Percentiles rank a stretch among this genome's conserved stretches.
Conservation (phyloP, 2,888 invertebrate species). For the Leptothorax acervorum region DNA sequence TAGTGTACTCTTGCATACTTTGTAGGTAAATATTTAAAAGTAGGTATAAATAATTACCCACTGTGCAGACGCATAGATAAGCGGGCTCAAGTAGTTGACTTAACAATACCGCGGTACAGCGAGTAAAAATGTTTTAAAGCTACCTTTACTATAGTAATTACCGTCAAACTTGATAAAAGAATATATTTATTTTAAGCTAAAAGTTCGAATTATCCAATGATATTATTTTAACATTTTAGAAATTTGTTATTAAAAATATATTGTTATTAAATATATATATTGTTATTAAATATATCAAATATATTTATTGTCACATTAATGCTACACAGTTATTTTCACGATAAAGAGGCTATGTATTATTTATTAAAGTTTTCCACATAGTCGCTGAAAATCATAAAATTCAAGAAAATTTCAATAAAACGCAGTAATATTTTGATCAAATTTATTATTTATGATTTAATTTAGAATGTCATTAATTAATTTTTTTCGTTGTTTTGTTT, state of each 20-base stretch:
- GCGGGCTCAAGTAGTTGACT: conserved; percentile 22
- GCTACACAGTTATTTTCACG: background rate
- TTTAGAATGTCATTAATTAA: background rate
- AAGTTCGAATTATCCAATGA: background rate
- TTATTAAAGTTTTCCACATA: background rate
- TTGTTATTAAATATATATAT: too few species aligned
- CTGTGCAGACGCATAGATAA: conserved; percentile 38
- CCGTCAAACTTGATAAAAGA: conserved; percentile 26
- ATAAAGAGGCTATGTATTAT: background rate
- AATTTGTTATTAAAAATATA: background rate
- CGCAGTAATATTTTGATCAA: background rate
- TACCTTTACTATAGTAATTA: conserved; percentile 17
- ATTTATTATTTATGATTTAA: conserved; percentile 1
- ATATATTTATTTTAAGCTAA: conserved; percentile 28
- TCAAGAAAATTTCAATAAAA: background rate
- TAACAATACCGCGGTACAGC: conserved; percentile 22
- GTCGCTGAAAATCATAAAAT: background rate
- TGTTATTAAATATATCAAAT: background rate
- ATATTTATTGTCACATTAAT: background rate
- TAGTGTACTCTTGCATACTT: conserved; percentile 1
- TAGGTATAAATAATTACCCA: conserved; percentile 40
- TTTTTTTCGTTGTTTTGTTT: background rate
- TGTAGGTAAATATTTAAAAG: conserved; percentile 37
- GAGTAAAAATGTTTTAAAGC: conserved; percentile 30
- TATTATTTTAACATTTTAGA: conserved; percentile 6